phyloP scores from a whole-genome alignment of 2,888 invertebrate genomes.

The Dryomyza anilis region DNA sequence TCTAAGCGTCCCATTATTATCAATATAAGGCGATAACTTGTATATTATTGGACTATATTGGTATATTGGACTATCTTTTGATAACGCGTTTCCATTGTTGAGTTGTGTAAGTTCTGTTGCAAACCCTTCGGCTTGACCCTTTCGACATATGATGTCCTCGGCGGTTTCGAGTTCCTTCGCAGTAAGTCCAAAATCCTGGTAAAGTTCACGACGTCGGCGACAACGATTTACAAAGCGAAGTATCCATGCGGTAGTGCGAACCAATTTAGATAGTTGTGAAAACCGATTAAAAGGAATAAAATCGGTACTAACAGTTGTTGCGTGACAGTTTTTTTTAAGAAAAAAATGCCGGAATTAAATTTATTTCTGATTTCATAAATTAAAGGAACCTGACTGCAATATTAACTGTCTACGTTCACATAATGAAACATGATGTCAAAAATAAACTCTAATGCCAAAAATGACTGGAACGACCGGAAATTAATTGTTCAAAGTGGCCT shows the following conservation, averaged over 20 bases:
- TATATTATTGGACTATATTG: not conserved
- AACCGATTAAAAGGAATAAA: constrained; percentile 10
- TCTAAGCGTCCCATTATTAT: not conserved
- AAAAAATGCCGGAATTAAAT: no score
- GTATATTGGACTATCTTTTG: not conserved
- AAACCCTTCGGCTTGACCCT: no score
- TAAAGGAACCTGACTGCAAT: no score
- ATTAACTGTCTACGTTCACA: no score
- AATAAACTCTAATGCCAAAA: no score
- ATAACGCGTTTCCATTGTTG: not conserved
- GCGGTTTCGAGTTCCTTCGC: not conserved
- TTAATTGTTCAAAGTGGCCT: no score
- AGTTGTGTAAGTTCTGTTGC: constrained; percentile 9
- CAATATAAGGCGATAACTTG: not conserved
- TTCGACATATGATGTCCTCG: not conserved
- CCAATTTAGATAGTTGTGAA: constrained; percentile 16
- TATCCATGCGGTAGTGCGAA: constrained; percentile 14
- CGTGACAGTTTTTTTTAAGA: no score
- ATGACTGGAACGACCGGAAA: no score
- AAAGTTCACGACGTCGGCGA: not conserved
- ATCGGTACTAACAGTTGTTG: constrained; percentile 1
- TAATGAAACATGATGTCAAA: no score
- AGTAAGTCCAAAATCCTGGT: not conserved
- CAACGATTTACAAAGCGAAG: not conserved
- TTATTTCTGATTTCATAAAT: no score